Evolutionary conservation across 1,140 invertebrate genomes (phyloP), one percentile per base, ranked within the genome.

Genomic region (Metaphire vulgaris): DNA sequence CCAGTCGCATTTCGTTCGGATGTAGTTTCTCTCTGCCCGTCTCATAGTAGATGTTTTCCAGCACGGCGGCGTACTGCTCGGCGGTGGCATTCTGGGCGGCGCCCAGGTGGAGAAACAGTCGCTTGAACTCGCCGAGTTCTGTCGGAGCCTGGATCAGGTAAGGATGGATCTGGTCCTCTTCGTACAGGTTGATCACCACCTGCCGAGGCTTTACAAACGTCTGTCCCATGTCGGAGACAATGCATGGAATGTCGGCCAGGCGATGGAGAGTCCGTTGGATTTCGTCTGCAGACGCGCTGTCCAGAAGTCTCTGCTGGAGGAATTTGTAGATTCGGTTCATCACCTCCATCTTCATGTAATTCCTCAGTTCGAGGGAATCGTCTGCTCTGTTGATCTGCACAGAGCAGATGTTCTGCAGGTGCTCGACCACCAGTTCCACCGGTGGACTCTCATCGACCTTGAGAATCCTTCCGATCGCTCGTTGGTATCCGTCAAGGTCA

Each of bases 71-170:
- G 75, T 79, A 83, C 31, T 77, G 74, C 56, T 79, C 71, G 56
- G 78, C 74, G 31, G 78, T 76, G 31, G 78, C 72, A 28, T 29
- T 67, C 65, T 78, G 1, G 1, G 71, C 65, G 29, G 77, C 80
- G 33, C 82, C 82, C 71, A 83, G 73, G 26, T 31, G 6, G n/a
- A 77, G 28, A 79, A 83, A 82, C 14, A 82, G 29, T 14, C 77
- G 31, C 72, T 78, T 79, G 77, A 79, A 80, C 26, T 75, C 33
- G 34, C 77, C 79, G 67, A 79, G 81, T 21, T 79, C 68, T 21
- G 74, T 21, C 0, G 82, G 82, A 33, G 76, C 74, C 70, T 79
- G 72, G 64, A 74, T 75, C 26, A 83, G 67, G 41, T 77, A 80
- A 0, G 79, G 81, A 15, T 67, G 66, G 30, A 82, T 81, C 66